Evolutionary conservation across 1,140 invertebrate genomes (phyloP).

Genomic region (Paramacrobiotus metropolitanus): DNA sequence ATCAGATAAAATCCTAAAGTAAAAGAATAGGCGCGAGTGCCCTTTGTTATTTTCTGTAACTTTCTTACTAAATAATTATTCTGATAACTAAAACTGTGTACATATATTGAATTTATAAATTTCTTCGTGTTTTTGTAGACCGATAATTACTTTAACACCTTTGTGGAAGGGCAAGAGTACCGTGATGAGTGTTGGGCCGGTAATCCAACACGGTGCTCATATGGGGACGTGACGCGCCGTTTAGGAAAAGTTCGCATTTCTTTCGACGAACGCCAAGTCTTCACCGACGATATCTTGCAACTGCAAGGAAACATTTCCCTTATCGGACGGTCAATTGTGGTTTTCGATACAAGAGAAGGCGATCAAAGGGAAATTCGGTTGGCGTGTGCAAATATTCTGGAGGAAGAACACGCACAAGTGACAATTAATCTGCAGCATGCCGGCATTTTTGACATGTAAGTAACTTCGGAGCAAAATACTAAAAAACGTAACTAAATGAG

Average conservation of each 20-base stretch:
- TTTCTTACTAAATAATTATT: too few relatives aligned
- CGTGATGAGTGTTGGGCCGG: background rate
- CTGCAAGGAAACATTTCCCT: conserved; percentile 1
- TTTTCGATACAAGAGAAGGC: background rate
- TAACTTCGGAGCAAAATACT: too few relatives aligned
- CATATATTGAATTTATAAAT: too few relatives aligned
- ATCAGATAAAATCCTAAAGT: too few relatives aligned
- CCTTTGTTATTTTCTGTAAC: too few relatives aligned
- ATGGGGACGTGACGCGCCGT: background rate
- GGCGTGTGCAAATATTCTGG: background rate
- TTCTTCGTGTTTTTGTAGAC: too few relatives aligned
- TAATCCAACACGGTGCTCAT: background rate
- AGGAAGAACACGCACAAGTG: background rate
- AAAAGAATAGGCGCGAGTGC: too few relatives aligned
- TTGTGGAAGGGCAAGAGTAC: background rate
- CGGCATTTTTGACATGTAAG: background rate
- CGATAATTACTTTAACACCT: background rate
- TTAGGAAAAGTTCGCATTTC: background rate
- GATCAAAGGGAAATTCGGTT: background rate
- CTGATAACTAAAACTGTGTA: too few relatives aligned
- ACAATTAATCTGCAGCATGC: background rate
- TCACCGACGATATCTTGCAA: background rate
- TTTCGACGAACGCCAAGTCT: background rate
- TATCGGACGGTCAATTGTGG: background rate
- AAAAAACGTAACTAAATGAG: too few relatives aligned